Evolutionary conservation across 2,888 invertebrate species (phyloP), one percentile per base, ranked within the genome.

Genomic region (Euspilapteryx auroguttella): DNA sequence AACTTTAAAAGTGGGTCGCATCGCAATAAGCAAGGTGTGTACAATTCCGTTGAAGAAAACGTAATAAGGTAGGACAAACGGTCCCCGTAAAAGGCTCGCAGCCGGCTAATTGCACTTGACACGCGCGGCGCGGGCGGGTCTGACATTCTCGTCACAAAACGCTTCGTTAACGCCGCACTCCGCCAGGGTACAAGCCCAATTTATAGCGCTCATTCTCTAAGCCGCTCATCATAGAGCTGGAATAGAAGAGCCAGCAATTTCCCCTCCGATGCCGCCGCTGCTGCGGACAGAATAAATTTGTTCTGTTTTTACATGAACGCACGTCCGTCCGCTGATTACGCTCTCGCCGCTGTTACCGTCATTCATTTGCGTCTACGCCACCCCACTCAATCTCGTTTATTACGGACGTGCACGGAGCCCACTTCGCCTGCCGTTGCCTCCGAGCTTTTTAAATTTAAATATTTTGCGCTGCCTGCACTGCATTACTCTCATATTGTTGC

Each of bases 301-400:
- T 45, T 55, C 57, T 62, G 63, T 66, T 62, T 62, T 56, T 48
- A 47, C 56, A 55, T 47, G 47, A 57, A 55, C 54, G 55, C 55
- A 54, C 53, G 52, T 55, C 57, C 55, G 20, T 49, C 55, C 45
- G 64, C 63, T 68, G 66, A 71, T 71, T 69, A 65, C 65, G 53
- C 48, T 45, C 47, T 48, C 45, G 55, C 20, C 22, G 48, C 50
- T 53, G 56, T 58, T 54, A 49, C 56, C 54, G 68, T 64, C 68
- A 63, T 66, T 71, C 69, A 69, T 68, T 71, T 64, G 57, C 52
- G 57, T 57, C 55, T 55, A 49, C 62, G 49, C 52, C 56, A 55
- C 62, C 61, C 62, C 55, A 58, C 66, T 69, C 69, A 65, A 66
- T 68, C 64, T 66, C 61, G 61, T 69, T 66, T 61, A 69, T 71